phyloP scores from a whole-genome alignment of 2,113 vertebrate species.

The Microtus montanus region DNA sequence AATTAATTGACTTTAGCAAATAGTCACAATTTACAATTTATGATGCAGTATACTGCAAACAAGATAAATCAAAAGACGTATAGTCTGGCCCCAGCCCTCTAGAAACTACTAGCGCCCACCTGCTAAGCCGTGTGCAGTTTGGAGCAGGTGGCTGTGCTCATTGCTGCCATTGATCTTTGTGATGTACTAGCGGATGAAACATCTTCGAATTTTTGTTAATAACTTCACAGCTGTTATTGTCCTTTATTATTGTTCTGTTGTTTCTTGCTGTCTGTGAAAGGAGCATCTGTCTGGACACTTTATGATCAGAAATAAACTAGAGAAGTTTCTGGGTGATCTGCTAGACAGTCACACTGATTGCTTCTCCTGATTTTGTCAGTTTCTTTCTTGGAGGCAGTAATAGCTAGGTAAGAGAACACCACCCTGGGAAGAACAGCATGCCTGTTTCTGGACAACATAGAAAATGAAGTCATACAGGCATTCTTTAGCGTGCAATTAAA shows the following conservation, averaged over 20 bases:
- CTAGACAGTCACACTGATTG: not conserved
- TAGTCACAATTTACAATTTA: not conserved
- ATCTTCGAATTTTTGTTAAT: not conserved
- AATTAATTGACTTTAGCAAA: not conserved
- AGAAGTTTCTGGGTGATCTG: not conserved
- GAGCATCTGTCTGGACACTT: not conserved
- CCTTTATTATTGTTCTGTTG: not conserved
- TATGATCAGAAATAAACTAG: not conserved
- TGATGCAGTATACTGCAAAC: not conserved
- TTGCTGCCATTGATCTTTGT: not conserved
- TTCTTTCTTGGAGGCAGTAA: not conserved
- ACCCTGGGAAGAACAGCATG: not conserved
- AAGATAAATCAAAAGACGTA: not conserved
- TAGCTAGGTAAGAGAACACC: not conserved
- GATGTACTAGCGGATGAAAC: not conserved
- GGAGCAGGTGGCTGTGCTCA: not conserved
- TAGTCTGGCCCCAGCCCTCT: not conserved
- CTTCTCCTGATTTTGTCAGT: not conserved
- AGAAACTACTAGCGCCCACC: not conserved
- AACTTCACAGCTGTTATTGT: not conserved
- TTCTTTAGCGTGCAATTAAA: constrained; percentile 10
- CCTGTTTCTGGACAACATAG: not conserved
- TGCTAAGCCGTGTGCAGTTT: not conserved
- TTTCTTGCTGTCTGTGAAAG: not conserved
- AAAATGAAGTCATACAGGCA: not conserved